Conservation (phyloP, 2,797 vertebrate genomes). For the Darevskia nairensis region DNA sequence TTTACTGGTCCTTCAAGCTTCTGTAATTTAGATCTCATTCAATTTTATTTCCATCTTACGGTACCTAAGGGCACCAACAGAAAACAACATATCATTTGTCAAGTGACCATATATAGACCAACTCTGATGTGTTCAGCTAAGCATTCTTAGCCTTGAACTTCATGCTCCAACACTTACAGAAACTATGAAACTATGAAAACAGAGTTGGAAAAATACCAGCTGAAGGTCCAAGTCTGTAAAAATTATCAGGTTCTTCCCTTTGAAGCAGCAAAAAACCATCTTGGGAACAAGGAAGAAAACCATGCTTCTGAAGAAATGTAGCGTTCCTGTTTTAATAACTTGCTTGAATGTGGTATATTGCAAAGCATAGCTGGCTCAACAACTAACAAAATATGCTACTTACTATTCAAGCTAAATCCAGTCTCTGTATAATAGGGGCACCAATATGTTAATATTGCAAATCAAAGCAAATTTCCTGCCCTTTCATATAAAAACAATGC, state of each 20-base stretch:
- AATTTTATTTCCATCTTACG: neutral
- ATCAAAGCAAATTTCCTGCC: neutral
- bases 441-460: neutral
- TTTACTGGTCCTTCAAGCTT: neutral
- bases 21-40: neutral
- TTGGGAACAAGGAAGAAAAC: neutral
- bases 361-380: neutral
- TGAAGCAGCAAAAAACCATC: neutral
- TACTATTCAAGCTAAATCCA: neutral
- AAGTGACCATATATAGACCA: neutral
- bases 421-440: neutral
- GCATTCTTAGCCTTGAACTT: neutral
- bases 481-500: neutral
- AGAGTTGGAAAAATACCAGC: neutral
- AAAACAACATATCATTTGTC: neutral
- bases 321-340: neutral
- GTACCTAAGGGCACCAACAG: neutral
- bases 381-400: neutral
- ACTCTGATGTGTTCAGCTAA: neutral
- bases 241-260: neutral
- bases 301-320: neutral
- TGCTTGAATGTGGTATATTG: neutral
- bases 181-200: neutral
- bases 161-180: neutral
- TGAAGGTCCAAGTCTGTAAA: neutral